These are phyloP conservation scores for Phylloscopus trochiloides DNA, from an alignment of 2,113 vertebrate species.

Conservation along the genomic window DNA sequence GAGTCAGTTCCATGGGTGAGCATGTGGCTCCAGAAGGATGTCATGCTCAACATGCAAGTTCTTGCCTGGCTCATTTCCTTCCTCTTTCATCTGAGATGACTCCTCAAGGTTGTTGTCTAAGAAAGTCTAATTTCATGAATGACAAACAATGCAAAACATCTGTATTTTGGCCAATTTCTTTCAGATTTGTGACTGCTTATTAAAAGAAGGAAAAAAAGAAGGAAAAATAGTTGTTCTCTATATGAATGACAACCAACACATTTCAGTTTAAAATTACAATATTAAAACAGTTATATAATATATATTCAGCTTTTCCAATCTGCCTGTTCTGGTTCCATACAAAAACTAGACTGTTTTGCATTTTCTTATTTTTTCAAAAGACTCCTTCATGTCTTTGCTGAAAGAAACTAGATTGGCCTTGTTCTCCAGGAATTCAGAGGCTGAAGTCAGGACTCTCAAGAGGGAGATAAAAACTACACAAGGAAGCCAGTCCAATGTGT, in stretches of 20 bases:
- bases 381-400: background rate
- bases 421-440: background rate
- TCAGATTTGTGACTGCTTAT: background rate
- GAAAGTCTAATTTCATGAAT: background rate
- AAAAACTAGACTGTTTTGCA: background rate
- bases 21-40: slow-evolving; percentile 8
- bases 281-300: background rate
- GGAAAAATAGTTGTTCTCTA: background rate
- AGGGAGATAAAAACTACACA: background rate
- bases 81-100: background rate
- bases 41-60: background rate
- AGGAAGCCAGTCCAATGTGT: background rate
- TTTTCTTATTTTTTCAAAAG: background rate
- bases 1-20: slow-evolving; percentile 10
- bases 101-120: background rate
- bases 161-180: background rate
- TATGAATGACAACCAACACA: background rate
- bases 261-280: background rate
- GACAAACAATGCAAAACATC: background rate
- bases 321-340: background rate
- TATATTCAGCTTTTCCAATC: background rate
- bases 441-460: background rate
- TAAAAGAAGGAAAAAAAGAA: background rate
- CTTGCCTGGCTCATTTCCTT: slow-evolving; percentile 9
- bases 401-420: background rate